Evolutionary conservation across 2,113 vertebrate species (phyloP), one percentile per base, ranked within the genome.

Genomic region (Shinisaurus crocodilurus): DNA sequence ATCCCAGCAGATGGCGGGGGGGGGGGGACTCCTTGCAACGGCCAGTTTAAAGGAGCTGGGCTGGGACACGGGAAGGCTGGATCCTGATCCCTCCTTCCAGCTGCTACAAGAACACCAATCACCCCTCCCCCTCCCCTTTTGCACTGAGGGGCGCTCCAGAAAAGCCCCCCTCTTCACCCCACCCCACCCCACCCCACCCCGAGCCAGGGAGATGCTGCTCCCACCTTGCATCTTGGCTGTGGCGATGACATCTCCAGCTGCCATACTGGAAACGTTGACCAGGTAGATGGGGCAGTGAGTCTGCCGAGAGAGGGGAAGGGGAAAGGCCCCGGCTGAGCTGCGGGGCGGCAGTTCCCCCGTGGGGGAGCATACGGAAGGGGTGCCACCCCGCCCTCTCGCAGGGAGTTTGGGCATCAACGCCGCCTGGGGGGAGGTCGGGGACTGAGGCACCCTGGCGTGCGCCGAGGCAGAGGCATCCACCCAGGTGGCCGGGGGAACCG

Each of bases 161-260:
- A 50, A n/a, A 50, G 7, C 2, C 50, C 3, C 18, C 25, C n/a
- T n/a, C n/a, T n/a, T n/a, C n/a, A n/a, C n/a, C n/a, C n/a, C n/a
- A n/a, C n/a, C n/a, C n/a, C n/a, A n/a, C n/a, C 5, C 16, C 32
- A 13, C 43, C 6, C 3, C 34, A 6, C 50, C 34, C 29, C 10
- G 37, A 16, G 7, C 34, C 34, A 25, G 34, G 60, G 37, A 32
- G n/a, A 6, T 54, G 60, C 60, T 20, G 25, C 4, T 6, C 96
- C 96, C 95, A 99, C 99, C 99, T 96, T 99, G 99, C 98, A 99
- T 99, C 97, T 99, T 99, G 90, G 98, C 98, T 0, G 98, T 94
- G 0, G 99, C 98, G 0, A 99, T 96, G 1, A 99, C 98, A 1
- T 99, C 99, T 88, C 99, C 99, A 0, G 99, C 99, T 0, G 98